Evolutionary conservation across 2,113 vertebrate species (phyloP).

Genomic region (Muscicapa adusta): DNA sequence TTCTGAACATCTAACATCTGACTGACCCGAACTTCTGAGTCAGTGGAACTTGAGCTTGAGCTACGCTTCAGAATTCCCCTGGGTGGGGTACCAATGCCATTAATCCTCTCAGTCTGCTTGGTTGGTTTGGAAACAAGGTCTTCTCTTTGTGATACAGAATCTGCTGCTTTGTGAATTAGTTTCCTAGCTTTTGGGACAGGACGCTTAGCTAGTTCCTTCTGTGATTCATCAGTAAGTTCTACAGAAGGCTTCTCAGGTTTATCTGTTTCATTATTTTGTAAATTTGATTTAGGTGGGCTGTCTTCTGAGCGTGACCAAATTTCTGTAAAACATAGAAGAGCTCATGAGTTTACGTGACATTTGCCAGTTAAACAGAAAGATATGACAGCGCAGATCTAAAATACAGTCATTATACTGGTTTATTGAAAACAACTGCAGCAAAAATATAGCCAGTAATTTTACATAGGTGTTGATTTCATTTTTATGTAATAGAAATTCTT

Average conservation of each 20-base stretch:
- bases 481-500: background rate
- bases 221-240: slow-evolving; percentile 36
- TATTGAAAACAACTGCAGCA: background rate
- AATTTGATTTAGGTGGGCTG: slow-evolving; percentile 21
- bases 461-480: background rate
- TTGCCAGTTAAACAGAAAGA: background rate
- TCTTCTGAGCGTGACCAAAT: slow-evolving; percentile 55
- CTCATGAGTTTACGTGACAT: background rate
- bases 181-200: slow-evolving; percentile 90
- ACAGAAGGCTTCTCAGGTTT: background rate
- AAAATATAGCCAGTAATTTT: background rate
- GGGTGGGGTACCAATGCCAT: slow-evolving; percentile 30
- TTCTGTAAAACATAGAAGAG: slow-evolving; percentile 64
- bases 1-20: slow-evolving; percentile 57
- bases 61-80: slow-evolving; percentile 76
- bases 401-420: background rate
- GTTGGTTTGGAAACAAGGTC: background rate
- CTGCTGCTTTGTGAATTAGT: slow-evolving; percentile 65
- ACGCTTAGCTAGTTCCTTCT: slow-evolving; percentile 48
- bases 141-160: slow-evolving; percentile 48
- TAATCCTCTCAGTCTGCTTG: slow-evolving; percentile 28
- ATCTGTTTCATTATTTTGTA: slow-evolving; percentile 41
- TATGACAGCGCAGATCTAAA: background rate
- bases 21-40: slow-evolving; percentile 72
- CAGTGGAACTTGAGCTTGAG: slow-evolving; percentile 81